Base-by-base conservation (phyloP, 92 coral and sea anemone genomes). In the Zoanthus sociatus region DNA sequence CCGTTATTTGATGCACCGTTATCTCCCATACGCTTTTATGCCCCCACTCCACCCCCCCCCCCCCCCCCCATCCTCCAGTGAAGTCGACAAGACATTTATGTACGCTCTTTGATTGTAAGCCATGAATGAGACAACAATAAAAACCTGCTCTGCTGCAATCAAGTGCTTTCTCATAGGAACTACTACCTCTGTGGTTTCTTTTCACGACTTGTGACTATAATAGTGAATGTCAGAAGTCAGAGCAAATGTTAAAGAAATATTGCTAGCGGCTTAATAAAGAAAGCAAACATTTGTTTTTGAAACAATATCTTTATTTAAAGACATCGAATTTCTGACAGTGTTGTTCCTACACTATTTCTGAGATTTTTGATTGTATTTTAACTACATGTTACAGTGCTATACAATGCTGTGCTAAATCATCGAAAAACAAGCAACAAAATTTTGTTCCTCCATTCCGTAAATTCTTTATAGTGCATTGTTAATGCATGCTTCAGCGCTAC, bases 321-420 rank as follows among this genome's bases (percentile, higher is more conserved):
- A 83, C 78, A 83, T 69, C 66, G 78, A 66, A n/a, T 9, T 83
- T 83, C 69, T 70, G 69, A 70, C 87, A 70, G 87, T 69, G 67
- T 70, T 70, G 78, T 70, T 83, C 77, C 78, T 83, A 83, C 87
- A 70, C 77, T 83, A 83, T 83, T 83, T 70, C 78, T 1, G 78
- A 69, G 74, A 69, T 14, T 69, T 0, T 17, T 83, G 78, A 82
- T 66, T 66, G 64, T 66, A 67, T 63, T 66, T 3, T 15, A 67
- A 82, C 48, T 82, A 76, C 58, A 56, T 82, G 87, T 56, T 42
- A 69, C 74, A 69, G 87, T 82, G 77, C 87, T 82, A 82, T 45
- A 58, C 87, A 82, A 68, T 82, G 74, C 74, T 69, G 87, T 68
- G 87, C 77, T 44, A 67, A 82, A 68, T 83, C 77, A 66, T 83